phyloP scores from a whole-genome alignment of 2,113 vertebrate species.

The Hypocryptadius cinnamomeus region DNA sequence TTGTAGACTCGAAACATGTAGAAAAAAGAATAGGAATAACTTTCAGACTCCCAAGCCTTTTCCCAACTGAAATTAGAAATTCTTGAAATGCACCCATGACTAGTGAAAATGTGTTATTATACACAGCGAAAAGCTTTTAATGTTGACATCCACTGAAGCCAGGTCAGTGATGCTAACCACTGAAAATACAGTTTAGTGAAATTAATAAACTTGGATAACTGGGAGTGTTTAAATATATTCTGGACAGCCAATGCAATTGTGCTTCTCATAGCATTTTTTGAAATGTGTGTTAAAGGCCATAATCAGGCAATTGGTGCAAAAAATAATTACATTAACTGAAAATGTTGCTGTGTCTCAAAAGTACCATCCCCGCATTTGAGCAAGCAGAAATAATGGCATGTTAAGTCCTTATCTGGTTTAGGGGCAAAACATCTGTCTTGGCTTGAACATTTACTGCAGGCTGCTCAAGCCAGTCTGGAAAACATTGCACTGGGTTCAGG shows the following conservation, averaged over 20 bases:
- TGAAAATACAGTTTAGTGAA: not conserved
- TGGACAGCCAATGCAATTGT: not conserved
- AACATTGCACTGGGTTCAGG: not conserved
- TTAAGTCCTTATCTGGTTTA: not conserved
- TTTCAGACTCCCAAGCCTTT: not conserved
- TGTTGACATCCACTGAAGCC: not conserved
- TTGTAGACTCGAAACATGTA: not conserved
- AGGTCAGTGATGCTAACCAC: not conserved
- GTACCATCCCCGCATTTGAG: not conserved
- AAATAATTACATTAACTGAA: not conserved
- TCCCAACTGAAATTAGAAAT: not conserved
- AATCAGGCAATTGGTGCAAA: not conserved
- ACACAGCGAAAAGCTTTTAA: not conserved
- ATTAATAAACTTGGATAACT: not conserved
- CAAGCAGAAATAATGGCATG: not conserved
- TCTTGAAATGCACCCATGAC: not conserved
- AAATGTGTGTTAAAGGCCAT: not conserved
- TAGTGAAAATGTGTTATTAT: not conserved
- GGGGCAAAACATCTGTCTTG: not conserved
- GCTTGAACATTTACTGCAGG: not conserved
- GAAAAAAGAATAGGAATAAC: not conserved
- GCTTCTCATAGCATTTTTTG: not conserved
- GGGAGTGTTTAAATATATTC: not conserved
- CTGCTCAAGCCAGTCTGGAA: not conserved
- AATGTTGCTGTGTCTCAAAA: not conserved